These are phyloP conservation scores for Campylorhamphus procurvoides DNA, from an alignment of 2,113 vertebrate genomes.

Conservation along the genomic window DNA sequence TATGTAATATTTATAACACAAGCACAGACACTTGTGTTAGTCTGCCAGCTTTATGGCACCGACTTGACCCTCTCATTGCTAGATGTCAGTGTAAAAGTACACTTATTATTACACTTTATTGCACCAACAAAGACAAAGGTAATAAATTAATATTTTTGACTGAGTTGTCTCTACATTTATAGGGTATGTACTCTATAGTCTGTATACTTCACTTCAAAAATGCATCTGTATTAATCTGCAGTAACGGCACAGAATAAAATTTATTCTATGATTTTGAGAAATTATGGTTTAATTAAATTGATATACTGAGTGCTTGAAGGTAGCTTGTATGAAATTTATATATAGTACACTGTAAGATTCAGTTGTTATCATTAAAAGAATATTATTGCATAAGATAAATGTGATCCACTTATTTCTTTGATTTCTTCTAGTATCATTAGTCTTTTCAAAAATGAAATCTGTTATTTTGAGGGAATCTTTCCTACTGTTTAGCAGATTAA, in stretches of 20 bases:
- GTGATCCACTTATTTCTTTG: not conserved
- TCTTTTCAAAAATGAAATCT: conserved; percentile 8
- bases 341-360: not conserved
- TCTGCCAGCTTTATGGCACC: conserved; percentile 37
- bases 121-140: not conserved
- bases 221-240: not conserved
- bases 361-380: conserved; percentile 3
- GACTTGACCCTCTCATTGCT: conserved; percentile 33
- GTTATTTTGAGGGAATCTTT: not conserved
- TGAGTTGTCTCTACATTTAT: not conserved
- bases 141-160: conserved; percentile 44
- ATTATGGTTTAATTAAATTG: conserved; percentile 49
- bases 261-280: conserved; percentile 28
- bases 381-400: not conserved
- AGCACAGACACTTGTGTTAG: not conserved
- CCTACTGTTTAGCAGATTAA: not conserved
- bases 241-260: conserved; percentile 13
- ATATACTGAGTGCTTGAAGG: conserved; percentile 30
- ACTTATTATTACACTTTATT: conserved; percentile 24
- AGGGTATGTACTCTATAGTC: not conserved
- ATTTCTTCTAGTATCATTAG: not conserved
- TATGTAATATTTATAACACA: conserved; percentile 40
- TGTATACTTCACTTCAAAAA: not conserved
- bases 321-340: conserved; percentile 16
- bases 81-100: conserved; percentile 32